Conservation (phyloP, 2,113 vertebrate genomes). For the Melanerpes formicivorus region DNA sequence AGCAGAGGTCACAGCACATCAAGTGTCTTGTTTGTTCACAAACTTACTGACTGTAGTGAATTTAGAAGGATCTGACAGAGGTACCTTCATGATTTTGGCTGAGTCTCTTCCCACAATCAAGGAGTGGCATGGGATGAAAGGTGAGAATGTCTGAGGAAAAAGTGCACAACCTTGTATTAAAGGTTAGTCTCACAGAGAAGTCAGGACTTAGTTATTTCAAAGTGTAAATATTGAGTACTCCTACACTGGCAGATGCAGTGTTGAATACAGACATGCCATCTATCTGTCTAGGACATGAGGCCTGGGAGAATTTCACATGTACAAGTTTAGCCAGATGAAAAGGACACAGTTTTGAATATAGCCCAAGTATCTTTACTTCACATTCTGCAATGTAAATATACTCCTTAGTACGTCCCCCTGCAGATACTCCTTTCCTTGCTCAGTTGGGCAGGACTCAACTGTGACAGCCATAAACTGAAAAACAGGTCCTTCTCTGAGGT, state of each 20-base stretch:
- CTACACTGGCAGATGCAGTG: rapidly evolving
- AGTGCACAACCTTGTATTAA: background rate
- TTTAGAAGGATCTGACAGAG: background rate
- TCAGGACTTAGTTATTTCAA: background rate
- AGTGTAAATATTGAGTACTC: background rate
- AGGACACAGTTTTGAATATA: background rate
- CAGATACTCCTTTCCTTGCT: background rate
- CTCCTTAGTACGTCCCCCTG: background rate
- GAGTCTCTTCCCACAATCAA: background rate
- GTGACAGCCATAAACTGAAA: background rate
- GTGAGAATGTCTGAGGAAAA: background rate
- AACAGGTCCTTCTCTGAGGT: background rate
- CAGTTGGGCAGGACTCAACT: background rate
- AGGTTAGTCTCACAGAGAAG: background rate
- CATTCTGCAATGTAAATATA: background rate
- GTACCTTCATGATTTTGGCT: background rate
- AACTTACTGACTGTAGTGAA: background rate
- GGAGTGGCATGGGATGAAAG: background rate
- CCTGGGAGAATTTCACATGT: background rate
- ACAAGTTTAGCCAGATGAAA: background rate
- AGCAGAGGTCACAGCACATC: background rate
- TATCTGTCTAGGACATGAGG: background rate
- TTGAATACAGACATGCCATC: background rate
- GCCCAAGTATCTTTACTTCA: background rate
- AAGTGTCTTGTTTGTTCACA: background rate